Conservation (phyloP, 2,797 vertebrate genomes). For the Fistularia tabacaria region DNA sequence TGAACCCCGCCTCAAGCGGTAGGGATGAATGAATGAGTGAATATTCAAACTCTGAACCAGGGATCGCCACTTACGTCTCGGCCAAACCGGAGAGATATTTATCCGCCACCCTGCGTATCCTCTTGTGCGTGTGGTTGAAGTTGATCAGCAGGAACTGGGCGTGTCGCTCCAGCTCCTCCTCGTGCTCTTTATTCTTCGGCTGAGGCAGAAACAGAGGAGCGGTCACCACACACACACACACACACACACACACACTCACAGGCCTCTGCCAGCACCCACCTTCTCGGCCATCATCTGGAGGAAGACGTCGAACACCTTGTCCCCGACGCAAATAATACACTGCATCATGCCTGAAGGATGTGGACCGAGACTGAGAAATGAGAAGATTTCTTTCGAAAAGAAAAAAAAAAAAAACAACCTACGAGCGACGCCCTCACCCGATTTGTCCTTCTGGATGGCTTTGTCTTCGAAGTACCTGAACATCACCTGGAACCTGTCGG, state of each 20-base stretch:
- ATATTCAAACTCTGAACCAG: not conserved
- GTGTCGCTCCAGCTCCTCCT: conserved; percentile 93
- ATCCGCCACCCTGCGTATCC: conserved; percentile 95
- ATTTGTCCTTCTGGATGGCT: conserved; percentile 97
- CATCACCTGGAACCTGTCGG: conserved; percentile 94
- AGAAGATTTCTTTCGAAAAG: not conserved
- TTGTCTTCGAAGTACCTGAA: conserved; percentile 96
- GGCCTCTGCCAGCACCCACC: conserved; percentile 63
- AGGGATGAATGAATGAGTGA: no score
- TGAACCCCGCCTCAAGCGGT: no score
- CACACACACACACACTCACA: not conserved
- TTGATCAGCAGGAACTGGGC: conserved; percentile 95
- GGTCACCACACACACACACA: not conserved
- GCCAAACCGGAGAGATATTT: conserved; percentile 97
- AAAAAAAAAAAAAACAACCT: not conserved
- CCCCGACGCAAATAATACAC: conserved; percentile 94
- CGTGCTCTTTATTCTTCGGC: conserved; percentile 96
- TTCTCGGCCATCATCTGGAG: conserved; percentile 98
- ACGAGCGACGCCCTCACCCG: conserved; percentile 73
- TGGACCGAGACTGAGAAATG: not conserved
- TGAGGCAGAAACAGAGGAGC: conserved; percentile 42
- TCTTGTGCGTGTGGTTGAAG: conserved; percentile 98
- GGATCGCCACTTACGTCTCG: conserved; percentile 82
- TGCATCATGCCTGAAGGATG: conserved; percentile 90
- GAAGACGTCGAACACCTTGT: conserved; percentile 98